A percentile compares a stretch with the other conserved stretches of the same genome.
Evolutionary conservation across 2,797 vertebrate species (phyloP).

Genomic region (Dicrostonyx torquatus): DNA sequence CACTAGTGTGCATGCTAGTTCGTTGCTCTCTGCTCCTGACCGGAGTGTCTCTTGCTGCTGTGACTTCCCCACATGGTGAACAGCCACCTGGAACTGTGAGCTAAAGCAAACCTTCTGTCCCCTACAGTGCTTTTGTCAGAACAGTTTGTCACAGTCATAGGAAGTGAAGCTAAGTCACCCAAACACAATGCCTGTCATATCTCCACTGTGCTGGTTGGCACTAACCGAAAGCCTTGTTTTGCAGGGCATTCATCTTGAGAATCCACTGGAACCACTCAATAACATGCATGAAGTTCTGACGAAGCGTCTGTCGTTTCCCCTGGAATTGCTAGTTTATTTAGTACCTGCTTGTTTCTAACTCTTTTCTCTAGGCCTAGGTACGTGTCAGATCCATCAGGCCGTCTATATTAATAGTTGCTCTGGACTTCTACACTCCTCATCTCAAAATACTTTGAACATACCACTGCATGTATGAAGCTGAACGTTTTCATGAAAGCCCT

Average conservation of each 20-base stretch:
- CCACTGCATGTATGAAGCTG: background rate
- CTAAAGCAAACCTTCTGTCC: background rate
- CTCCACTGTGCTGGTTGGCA: background rate
- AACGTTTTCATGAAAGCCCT: background rate
- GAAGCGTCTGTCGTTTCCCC: slow-evolving; percentile 46
- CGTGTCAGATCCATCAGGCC: background rate
- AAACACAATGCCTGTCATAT: background rate
- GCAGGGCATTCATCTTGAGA: background rate
- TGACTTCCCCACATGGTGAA: background rate
- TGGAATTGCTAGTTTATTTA: slow-evolving; percentile 3
- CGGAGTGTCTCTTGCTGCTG: background rate
- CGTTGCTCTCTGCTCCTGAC: too few species aligned
- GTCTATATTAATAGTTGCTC: background rate
- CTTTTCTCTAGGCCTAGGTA: background rate
- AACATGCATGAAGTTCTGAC: slow-evolving; percentile 11
- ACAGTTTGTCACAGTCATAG: background rate
- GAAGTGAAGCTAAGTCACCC: background rate
- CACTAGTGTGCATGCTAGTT: too few species aligned
- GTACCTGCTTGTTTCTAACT: slow-evolving; percentile 22
- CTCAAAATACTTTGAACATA: slow-evolving; percentile 13
- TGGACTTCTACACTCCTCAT: background rate
- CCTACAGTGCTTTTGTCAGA: too few species aligned
- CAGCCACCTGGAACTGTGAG: background rate
- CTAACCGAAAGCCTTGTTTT: background rate
- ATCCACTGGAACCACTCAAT: background rate